phyloP scores from a whole-genome alignment of 1,140 invertebrate genomes.

The Idris sp. region DNA sequence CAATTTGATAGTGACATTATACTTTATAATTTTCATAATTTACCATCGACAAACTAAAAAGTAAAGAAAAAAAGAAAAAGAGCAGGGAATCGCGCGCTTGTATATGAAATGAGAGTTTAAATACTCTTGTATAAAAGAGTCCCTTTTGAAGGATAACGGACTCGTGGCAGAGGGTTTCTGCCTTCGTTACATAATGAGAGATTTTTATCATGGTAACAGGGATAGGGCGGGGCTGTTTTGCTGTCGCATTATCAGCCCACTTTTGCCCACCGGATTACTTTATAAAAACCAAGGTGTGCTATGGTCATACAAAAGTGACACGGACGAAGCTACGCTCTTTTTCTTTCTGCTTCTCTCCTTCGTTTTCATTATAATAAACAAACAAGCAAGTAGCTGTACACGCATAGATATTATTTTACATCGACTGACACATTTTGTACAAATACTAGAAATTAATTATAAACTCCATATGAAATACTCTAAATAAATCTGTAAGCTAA shows the following conservation, averaged over 20 bases:
- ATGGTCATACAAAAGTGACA: conserved; percentile 22
- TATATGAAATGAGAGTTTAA: conserved; percentile 41
- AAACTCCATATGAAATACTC: too few relatives aligned
- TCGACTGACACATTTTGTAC: too few relatives aligned
- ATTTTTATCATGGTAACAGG: conserved; percentile 75
- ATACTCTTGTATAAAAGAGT: conserved; percentile 50
- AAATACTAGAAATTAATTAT: too few relatives aligned
- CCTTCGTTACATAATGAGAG: conserved; percentile 76
- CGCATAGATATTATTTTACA: too few relatives aligned
- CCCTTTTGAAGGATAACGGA: conserved; percentile 67
- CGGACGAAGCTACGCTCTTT: conserved; percentile 8
- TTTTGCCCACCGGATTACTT: conserved; percentile 71
- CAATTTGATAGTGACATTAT: conserved; percentile 41
- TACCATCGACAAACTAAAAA: conserved; percentile 9
- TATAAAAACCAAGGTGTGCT: conserved; percentile 68
- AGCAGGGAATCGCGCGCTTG: conserved; percentile 6
- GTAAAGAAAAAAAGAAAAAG: background rate
- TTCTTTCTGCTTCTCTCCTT: too few relatives aligned
- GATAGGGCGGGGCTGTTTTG: conserved; percentile 74
- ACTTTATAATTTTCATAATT: conserved; percentile 56
- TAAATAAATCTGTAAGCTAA: too few relatives aligned
- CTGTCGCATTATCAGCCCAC: conserved; percentile 74
- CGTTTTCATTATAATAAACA: conserved; percentile 30
- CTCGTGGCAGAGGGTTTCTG: conserved; percentile 72
- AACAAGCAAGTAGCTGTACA: too few relatives aligned